These are phyloP conservation scores for Ormia ochracea DNA, from an alignment of 2,888 invertebrate species.

Conservation along the genomic window DNA sequence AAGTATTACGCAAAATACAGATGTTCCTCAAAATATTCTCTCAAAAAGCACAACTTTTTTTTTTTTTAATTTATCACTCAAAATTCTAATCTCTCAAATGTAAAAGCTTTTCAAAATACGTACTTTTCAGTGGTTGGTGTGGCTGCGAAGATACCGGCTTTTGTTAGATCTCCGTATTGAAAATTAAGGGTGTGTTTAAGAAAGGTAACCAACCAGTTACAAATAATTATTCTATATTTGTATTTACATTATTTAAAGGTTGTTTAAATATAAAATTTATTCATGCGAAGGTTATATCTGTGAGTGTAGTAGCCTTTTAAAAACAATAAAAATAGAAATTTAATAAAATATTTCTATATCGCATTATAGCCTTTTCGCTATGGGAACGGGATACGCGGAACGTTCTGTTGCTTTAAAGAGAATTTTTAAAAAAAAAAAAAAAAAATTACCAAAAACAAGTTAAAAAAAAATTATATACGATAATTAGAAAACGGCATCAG, in stretches of 20 bases:
- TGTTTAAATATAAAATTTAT: too few relatives aligned
- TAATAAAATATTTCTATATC: too few relatives aligned
- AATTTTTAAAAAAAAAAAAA: too few relatives aligned
- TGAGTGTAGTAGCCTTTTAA: too few relatives aligned
- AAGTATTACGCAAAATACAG: slow-evolving; percentile 1
- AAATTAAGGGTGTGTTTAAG: slow-evolving; percentile 39
- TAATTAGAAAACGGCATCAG: too few relatives aligned
- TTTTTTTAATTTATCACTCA: not conserved
- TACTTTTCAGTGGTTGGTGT: not conserved
- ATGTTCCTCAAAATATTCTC: not conserved
- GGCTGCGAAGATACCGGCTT: slow-evolving; percentile 48
- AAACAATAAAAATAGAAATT: too few relatives aligned
- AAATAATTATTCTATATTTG: not conserved
- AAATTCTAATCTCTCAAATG: not conserved
- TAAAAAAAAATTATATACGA: too few relatives aligned
- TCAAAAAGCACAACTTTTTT: slow-evolving; percentile 21
- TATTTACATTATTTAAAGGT: not conserved
- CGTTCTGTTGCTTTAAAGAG: too few relatives aligned
- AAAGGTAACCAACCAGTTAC: slow-evolving; percentile 14
- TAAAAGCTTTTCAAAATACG: slow-evolving; percentile 39
- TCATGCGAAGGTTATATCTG: too few relatives aligned
- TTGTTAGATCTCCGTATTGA: slow-evolving; percentile 3
- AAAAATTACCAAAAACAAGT: too few relatives aligned
- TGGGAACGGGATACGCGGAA: too few relatives aligned
- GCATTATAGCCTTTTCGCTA: too few relatives aligned